Conservation (phyloP, 2,113 vertebrate species). For the Pterocles burchelli region DNA sequence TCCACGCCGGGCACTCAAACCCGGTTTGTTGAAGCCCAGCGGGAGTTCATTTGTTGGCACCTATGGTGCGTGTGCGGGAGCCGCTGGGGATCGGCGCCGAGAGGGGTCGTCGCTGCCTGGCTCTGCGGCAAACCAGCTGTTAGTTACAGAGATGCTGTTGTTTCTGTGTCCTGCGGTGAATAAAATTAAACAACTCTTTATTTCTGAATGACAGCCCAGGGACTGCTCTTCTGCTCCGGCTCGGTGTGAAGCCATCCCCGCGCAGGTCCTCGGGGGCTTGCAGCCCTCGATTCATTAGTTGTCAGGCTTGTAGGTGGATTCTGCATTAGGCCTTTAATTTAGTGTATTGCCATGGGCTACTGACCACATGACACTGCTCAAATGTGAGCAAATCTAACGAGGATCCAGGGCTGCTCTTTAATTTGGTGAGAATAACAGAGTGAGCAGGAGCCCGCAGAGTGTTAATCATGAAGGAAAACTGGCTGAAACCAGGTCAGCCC, state of each 20-base stretch:
- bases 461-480: slow-evolving; percentile 69
- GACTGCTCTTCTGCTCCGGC: slow-evolving; percentile 75
- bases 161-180: slow-evolving; percentile 66
- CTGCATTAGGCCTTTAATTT: slow-evolving; percentile 92
- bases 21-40: not conserved
- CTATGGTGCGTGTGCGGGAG: not conserved
- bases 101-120: slow-evolving; percentile 4
- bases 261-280: slow-evolving; percentile 78
- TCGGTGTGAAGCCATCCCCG: slow-evolving; percentile 79
- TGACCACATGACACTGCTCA: slow-evolving; percentile 76
- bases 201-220: slow-evolving; percentile 77
- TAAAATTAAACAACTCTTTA: slow-evolving; percentile 72
- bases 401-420: slow-evolving; percentile 78
- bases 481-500: slow-evolving; percentile 60
- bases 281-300: slow-evolving; percentile 89
- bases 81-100: not conserved
- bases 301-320: slow-evolving; percentile 85
- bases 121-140: not conserved
- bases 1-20: not conserved
- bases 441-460: slow-evolving; percentile 36
- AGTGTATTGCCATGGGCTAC: slow-evolving; percentile 87
- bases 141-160: slow-evolving; percentile 59
- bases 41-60: not conserved
- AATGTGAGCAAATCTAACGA: slow-evolving; percentile 85
- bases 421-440: slow-evolving; percentile 74